These are phyloP conservation scores for Pseudolaguvia tuberculata DNA, from an alignment of 2,113 vertebrate species.

Conservation along the genomic window DNA sequence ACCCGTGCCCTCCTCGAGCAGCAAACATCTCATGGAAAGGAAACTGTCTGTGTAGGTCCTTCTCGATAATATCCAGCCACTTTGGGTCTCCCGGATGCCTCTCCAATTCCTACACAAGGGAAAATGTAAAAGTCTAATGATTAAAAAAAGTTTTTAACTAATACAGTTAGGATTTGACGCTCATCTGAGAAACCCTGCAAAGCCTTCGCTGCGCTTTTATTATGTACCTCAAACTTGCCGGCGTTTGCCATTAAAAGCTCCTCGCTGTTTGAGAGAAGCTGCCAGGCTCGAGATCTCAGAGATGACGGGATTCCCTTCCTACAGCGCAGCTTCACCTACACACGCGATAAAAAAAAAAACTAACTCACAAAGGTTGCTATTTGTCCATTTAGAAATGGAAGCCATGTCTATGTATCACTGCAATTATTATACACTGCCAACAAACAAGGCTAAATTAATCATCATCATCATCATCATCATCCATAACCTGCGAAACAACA, in stretches of 20 bases:
- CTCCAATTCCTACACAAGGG: conserved; percentile 74
- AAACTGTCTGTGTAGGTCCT: conserved; percentile 87
- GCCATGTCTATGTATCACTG: not conserved
- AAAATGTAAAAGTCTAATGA: not conserved
- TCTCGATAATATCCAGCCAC: conserved; percentile 89
- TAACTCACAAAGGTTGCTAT: too few species aligned
- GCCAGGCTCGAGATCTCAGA: conserved; percentile 82
- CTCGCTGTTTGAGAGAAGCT: conserved; percentile 82
- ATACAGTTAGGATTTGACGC: too few species aligned
- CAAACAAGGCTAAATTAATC: not conserved
- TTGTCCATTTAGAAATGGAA: too few species aligned
- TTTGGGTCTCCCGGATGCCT: conserved; percentile 81
- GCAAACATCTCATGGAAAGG: conserved; percentile 93
- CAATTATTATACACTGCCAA: not conserved
- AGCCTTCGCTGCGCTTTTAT: too few species aligned
- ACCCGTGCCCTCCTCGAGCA: conserved; percentile 85
- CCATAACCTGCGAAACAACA: too few species aligned
- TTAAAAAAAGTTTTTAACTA: too few species aligned
- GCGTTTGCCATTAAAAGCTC: conserved; percentile 78
- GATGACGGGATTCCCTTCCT: conserved; percentile 88
- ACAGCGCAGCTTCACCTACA: conserved; percentile 85
- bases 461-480: too few species aligned
- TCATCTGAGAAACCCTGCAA: too few species aligned
- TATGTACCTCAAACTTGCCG: conserved; percentile 79
- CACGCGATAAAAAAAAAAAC: conserved; percentile 11